These are phyloP conservation scores for Clarias pachynema DNA, from an alignment of 2,797 vertebrate genomes.

Conservation along the genomic window DNA sequence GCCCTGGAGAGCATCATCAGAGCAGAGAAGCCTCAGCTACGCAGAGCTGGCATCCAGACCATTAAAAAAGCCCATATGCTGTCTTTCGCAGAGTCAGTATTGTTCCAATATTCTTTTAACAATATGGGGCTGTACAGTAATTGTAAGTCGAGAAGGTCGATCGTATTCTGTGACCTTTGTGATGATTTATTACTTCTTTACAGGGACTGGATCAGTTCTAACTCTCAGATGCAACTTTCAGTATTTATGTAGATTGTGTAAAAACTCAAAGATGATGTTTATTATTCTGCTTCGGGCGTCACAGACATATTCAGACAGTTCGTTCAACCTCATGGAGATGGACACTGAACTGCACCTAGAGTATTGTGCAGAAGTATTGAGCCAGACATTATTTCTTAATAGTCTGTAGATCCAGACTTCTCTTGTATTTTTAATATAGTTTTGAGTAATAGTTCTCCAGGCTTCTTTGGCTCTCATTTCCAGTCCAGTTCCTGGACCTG, in stretches of 20 bases:
- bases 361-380: no score
- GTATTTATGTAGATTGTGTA: neutral
- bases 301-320: neutral
- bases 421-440: no score
- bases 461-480: no score
- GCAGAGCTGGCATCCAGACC: slow-evolving; percentile 83
- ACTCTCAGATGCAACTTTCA: neutral
- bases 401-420: no score
- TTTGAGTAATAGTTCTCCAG: no score
- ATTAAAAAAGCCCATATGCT: slow-evolving; percentile 82
- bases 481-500: no score
- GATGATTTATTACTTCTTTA: neutral
- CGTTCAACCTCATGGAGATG: no score
- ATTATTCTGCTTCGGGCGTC: neutral
- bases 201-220: neutral
- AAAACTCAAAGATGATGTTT: neutral
- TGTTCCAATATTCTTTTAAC: neutral
- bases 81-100: slow-evolving; percentile 82
- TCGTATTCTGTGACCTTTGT: neutral
- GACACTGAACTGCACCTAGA: neutral
- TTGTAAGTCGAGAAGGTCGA: neutral
- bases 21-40: slow-evolving; percentile 67
- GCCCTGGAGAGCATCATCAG: slow-evolving; percentile 84
- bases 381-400: no score
- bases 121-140: neutral